phyloP scores from a whole-genome alignment of 2,113 vertebrate species.

The Macrotus californicus region DNA sequence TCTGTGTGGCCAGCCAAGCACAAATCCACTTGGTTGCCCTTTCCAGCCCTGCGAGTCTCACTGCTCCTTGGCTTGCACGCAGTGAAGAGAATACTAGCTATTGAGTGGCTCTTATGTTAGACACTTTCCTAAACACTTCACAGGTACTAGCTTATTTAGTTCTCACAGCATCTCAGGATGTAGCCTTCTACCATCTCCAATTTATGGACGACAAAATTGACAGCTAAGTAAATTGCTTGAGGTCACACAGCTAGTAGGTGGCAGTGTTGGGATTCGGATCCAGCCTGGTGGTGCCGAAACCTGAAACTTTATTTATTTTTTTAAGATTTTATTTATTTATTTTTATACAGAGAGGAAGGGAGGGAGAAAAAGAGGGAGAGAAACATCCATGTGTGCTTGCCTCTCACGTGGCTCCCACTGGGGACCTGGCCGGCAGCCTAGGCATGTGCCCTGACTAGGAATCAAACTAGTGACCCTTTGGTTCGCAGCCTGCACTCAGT shows the following conservation, averaged over 20 bases:
- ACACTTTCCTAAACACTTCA: neutral
- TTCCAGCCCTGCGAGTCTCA: neutral
- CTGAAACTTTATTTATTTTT: neutral
- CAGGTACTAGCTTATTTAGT: neutral
- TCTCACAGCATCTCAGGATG: neutral
- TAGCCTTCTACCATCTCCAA: neutral
- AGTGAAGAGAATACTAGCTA: neutral
- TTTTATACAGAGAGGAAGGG: no score
- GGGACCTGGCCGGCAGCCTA: no score
- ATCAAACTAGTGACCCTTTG: no score
- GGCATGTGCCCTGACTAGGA: no score
- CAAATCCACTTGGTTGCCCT: neutral
- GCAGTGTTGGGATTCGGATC: neutral
- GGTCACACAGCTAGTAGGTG: neutral
- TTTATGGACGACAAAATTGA: neutral
- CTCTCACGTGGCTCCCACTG: no score
- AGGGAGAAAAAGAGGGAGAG: no score
- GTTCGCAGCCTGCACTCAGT: no score
- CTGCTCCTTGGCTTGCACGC: neutral
- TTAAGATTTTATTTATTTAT: no score
- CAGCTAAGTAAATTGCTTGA: neutral
- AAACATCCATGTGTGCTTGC: no score
- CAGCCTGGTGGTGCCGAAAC: neutral
- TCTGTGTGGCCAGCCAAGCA: neutral
- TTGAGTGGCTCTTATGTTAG: neutral